A percentile compares a stretch with the other conserved stretches of the same genome.
These are phyloP conservation scores for Glyphotaelius pellucidus DNA, from an alignment of 2,888 invertebrate genomes.

Conservation along the genomic window DNA sequence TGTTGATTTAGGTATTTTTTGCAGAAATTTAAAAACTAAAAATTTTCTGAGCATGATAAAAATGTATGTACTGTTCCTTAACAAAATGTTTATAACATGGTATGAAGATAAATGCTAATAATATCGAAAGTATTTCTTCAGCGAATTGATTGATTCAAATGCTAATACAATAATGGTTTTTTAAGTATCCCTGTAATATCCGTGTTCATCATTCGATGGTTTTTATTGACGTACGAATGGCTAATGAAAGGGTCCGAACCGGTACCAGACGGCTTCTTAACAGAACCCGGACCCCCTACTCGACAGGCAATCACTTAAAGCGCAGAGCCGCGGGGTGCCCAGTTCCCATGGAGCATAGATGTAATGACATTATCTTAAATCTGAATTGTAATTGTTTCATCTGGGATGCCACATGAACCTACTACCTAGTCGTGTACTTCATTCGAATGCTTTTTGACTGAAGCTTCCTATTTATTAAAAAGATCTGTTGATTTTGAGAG, in stretches of 20 bases:
- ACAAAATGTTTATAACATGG: not conserved
- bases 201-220: not conserved
- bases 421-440: not conserved
- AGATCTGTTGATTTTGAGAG: not conserved
- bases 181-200: not conserved
- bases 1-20: too few species aligned
- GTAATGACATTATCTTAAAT: constrained; percentile 6
- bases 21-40: too few species aligned
- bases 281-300: constrained; percentile 5
- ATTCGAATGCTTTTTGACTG: not conserved
- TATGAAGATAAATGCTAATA: not conserved
- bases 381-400: constrained; percentile 16
- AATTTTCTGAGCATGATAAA: too few species aligned
- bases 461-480: not conserved
- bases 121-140: not conserved
- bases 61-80: too few species aligned
- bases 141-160: not conserved
- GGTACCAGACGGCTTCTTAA: constrained; percentile 10
- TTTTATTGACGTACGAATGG: constrained; percentile 6
- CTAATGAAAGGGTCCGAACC: constrained; percentile 6
- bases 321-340: not conserved
- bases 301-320: constrained; percentile 25
- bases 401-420: not conserved
- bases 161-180: not conserved
- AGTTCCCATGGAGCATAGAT: not conserved